Evolutionary conservation across 2,113 vertebrate species (phyloP), one percentile per base, ranked within the genome.

Genomic region (Bujurquina vittata): DNA sequence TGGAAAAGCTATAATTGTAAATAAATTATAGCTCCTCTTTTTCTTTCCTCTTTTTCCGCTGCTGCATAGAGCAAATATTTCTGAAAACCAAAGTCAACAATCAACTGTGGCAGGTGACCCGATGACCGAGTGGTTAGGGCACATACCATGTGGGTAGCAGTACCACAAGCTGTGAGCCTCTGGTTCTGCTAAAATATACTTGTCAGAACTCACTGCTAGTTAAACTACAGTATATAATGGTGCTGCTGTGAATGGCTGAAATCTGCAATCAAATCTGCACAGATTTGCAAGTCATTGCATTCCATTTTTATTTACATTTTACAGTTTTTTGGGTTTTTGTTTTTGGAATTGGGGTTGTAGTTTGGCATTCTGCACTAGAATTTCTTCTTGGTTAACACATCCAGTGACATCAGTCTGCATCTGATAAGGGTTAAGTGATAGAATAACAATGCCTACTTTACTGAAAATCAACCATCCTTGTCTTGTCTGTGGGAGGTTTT

Each of bases 21-120:
- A 84, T 52, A 87, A 88, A 90, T 83, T 85, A 60, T 26, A 37
- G 77, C 79, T 79, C 75, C 61, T 11, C 55, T 84, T 89, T 85
- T 72, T 79, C 79, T 79, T 60, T 23, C 29, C 37, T 29, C 22
- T 83, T 82, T 55, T 85, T 75, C 17, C 69, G 54, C 17, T 9
- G 7, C 56, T 69, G 76, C 20, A 84, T n/a, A 72, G 65, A 69
- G 33, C 33, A 81, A 80, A 75, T 52, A 61, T 56, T 83, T 85
- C 62, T 75, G n/a, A 29, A 88, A 86, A 33, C 81, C 73, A 69
- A 85, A 85, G 75, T 83, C 82, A 84, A 83, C 79, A 88, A 89
- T 90, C 72, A 77, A 49, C 73, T 59, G 31, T 17, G 60, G 33
- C 76, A 72, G 67, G 67, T 72, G 67, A 72, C 46, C 46, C 26